These are phyloP conservation scores for Argyresthia albistria DNA, from an alignment of 2,888 invertebrate species.

Conservation along the genomic window DNA sequence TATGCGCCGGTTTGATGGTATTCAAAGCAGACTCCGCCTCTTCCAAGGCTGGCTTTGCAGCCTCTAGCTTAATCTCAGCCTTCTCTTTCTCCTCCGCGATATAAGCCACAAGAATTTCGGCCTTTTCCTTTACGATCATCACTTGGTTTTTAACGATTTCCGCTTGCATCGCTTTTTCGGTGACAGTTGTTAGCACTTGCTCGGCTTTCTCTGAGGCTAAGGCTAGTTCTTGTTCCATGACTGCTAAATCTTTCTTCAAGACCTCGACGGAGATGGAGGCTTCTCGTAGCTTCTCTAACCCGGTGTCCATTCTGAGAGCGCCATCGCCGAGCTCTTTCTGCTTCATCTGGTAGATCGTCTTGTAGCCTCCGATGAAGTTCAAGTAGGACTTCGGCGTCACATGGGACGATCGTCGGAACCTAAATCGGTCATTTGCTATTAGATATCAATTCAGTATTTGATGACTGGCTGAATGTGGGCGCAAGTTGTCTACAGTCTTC, in stretches of 20 bases:
- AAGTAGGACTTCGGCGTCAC: constrained; percentile 98
- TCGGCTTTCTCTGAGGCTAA: constrained; percentile 95
- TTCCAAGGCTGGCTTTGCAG: constrained; percentile 95
- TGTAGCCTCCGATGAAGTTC: constrained; percentile 95
- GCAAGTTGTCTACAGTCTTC: too few species aligned
- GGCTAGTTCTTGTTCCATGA: constrained; percentile 95
- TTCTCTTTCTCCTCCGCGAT: constrained; percentile 92
- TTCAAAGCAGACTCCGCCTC: constrained; percentile 96
- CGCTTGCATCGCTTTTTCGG: constrained; percentile 94
- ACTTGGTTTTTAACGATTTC: constrained; percentile 97
- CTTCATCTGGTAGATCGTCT: constrained; percentile 92
- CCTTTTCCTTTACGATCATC: constrained; percentile 95
- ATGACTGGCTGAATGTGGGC: not conserved
- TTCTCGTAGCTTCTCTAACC: constrained; percentile 94
- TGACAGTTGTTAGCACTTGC: constrained; percentile 89
- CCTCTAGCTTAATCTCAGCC: constrained; percentile 94
- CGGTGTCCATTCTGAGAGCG: constrained; percentile 95
- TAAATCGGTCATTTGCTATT: not conserved
- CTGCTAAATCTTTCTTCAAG: constrained; percentile 91
- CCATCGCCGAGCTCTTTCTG: constrained; percentile 91
- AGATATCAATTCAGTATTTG: too few species aligned
- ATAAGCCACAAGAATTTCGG: constrained; percentile 88
- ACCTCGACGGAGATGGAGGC: constrained; percentile 95
- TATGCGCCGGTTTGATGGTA: constrained; percentile 97
- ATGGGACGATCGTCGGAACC: constrained; percentile 91